Base-by-base conservation (phyloP, 2,888 invertebrate species). In the Autographa gamma region DNA sequence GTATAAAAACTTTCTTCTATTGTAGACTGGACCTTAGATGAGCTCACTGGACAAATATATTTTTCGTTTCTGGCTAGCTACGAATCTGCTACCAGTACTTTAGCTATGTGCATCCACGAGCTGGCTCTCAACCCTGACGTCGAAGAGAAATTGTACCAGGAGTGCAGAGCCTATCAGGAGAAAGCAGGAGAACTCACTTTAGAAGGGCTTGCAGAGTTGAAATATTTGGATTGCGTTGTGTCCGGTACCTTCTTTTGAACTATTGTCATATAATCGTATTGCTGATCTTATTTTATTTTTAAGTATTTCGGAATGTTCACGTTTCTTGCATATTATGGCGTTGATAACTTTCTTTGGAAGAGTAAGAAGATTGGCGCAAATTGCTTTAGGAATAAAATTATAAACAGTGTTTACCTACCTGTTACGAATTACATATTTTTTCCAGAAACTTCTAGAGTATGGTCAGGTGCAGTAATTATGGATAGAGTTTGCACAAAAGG, bases 401-500 rank as follows among this genome's bases (percentile, higher is more conserved):
- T 16, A 43, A 43, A n/a, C n/a, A n/a, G n/a, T n/a, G n/a, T 43
- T 43, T 43, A 0, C 14, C 43, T 4, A 16, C 16, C 6, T 43
- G 14, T 16, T 14, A 5, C 43, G 2, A 5, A 34, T 5, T 8
- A 7, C 34, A 43, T 13, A 16, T 14, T 43, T 19, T 56, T 56
- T 82, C 9, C 76, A 88, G 88, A 87, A 77, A 77, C 75, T 0
- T 69, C 92, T 14, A 89, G 96, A 66, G 92, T 92, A 73, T 95
- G 95, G 93, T 91, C 96, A 0, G 89, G 91, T 0, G 92, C 90
- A 6, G 63, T 92, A 0, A 74, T 93, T 5, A 78, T 92, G 77
- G 96, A 96, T 73, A 88, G 96, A 68, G 75, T 93, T 1, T 96
- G 96, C 73, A 88, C 86, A 0, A 95, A 95, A 71, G 71, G 86